phyloP scores from a whole-genome alignment of 2,888 invertebrate species.

The Parnassius glacialis region DNA sequence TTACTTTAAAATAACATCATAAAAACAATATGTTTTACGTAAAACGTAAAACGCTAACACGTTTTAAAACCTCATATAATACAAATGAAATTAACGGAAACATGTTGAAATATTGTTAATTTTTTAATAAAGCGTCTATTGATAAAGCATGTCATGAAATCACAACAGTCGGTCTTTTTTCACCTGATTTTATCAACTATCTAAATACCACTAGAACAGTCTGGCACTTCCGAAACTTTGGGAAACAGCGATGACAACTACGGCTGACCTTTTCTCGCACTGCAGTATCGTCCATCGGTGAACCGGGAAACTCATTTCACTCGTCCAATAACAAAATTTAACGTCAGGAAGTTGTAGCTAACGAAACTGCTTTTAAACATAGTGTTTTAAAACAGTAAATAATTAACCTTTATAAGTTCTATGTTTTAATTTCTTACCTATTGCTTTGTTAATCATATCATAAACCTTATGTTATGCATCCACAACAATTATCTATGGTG shows the following conservation, averaged over 20 bases:
- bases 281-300: conserved; percentile 56
- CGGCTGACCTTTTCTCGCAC: conserved; percentile 74
- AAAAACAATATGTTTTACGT: no score
- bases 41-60: no score
- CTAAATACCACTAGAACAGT: conserved; percentile 77
- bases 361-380: background rate
- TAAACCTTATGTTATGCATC: no score
- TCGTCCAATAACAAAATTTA: conserved; percentile 27
- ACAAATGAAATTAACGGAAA: conserved; percentile 34
- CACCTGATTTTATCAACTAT: conserved; percentile 69
- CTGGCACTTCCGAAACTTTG: conserved; percentile 77
- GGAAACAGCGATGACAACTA: conserved; percentile 76
- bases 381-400: no score
- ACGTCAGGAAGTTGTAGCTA: background rate
- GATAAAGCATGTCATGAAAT: conserved; percentile 78
- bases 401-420: no score
- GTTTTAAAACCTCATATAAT: no score
- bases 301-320: conserved; percentile 65
- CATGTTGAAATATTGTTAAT: conserved; percentile 71
- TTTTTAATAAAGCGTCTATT: conserved; percentile 76
- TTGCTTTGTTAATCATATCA: no score
- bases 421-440: no score
- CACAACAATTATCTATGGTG: conserved; percentile 35
- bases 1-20: no score
- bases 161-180: conserved; percentile 72